A percentile compares a stretch with the other conserved stretches of the same genome.
Evolutionary conservation across 2,113 vertebrate genomes (phyloP).

Genomic region (Microtus pennsylvanicus): DNA sequence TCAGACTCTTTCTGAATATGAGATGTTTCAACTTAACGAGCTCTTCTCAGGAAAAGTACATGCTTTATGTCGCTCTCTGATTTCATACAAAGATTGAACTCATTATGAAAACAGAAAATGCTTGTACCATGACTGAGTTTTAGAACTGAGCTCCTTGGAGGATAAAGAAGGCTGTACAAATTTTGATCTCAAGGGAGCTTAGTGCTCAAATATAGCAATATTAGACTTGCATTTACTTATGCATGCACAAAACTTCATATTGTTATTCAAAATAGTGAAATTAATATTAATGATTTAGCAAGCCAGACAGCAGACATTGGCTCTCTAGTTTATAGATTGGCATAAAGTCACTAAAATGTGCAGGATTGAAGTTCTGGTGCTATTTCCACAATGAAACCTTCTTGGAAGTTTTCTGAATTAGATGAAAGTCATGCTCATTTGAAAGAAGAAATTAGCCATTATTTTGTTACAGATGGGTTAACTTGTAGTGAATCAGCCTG

Average conservation of each 20-base stretch:
- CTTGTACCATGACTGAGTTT: conserved; percentile 56
- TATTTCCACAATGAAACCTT: neutral
- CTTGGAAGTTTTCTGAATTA: conserved; percentile 14
- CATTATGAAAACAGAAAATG: conserved; percentile 71
- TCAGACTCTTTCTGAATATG: conserved; percentile 44
- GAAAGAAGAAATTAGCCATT: neutral
- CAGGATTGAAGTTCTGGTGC: neutral
- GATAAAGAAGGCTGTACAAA: conserved; percentile 42
- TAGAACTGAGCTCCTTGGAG: conserved; percentile 49
- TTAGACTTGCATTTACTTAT: conserved; percentile 20
- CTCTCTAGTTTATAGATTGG: conserved; percentile 34
- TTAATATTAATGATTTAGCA: conserved; percentile 52
- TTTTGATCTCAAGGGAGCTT: conserved; percentile 64
- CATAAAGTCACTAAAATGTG: neutral
- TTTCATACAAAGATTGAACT: conserved; percentile 73
- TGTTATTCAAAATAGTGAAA: conserved; percentile 47
- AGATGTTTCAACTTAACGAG: conserved; percentile 64
- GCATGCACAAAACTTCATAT: neutral
- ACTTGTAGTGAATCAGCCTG: neutral
- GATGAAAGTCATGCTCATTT: neutral
- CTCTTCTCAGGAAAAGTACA: conserved; percentile 70
- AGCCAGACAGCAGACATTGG: neutral
- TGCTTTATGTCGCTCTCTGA: conserved; percentile 61
- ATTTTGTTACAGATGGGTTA: conserved; percentile 33
- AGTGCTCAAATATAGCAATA: conserved; percentile 46